Base-by-base conservation (phyloP, 2,797 vertebrate species). In the Denticeps clupeoides region DNA sequence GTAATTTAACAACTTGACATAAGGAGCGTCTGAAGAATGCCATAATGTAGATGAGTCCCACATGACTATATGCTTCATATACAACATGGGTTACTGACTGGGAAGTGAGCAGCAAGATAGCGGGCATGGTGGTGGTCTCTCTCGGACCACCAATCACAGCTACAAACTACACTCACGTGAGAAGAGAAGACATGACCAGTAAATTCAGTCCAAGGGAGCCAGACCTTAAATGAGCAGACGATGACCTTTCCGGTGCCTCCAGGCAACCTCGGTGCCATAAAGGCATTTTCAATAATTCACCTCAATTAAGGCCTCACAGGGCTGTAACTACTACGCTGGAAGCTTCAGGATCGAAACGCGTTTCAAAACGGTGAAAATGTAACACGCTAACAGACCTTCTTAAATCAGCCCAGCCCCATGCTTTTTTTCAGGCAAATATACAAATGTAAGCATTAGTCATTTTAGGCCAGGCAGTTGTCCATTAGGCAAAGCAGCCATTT, bases 401-500 rank as follows among this genome's bases (percentile, higher is more conserved):
- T n/a, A n/a, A n/a, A n/a, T n/a, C n/a, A n/a, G n/a, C 6, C 29
- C 4, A 9, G 13, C 4, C 21, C 8, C 41, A 15, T 3, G 7
- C 10, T 7, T n/a, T 35, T 44, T 31, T 63, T 60, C 37, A 49
- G 55, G 62, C 66, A 44, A 56, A 72, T 61, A 69, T 73, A 68
- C 74, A 74, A 74, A 38, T 38, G 38, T 38, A 35, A 19, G 31
- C 12, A 50, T 75, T 74, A 72, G 74, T 78, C 72, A 81, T 78
- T 79, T 81, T 77, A 79, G 70, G 79, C 77, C 75, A 80, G 70
- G 64, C 78, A 79, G 83, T 82, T 86, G 84, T 85, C 84, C 84
- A 89, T 90, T 89, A 88, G 82, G 73, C 75, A 80, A 77, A 70
- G 70, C 65, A 75, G 74, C 75, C 72, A 73, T 81, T 84, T 81